A percentile compares a stretch with the other conserved stretches of the same genome.
phyloP scores from a whole-genome alignment of 1,140 invertebrate genomes.

The Drosophila tristis region DNA sequence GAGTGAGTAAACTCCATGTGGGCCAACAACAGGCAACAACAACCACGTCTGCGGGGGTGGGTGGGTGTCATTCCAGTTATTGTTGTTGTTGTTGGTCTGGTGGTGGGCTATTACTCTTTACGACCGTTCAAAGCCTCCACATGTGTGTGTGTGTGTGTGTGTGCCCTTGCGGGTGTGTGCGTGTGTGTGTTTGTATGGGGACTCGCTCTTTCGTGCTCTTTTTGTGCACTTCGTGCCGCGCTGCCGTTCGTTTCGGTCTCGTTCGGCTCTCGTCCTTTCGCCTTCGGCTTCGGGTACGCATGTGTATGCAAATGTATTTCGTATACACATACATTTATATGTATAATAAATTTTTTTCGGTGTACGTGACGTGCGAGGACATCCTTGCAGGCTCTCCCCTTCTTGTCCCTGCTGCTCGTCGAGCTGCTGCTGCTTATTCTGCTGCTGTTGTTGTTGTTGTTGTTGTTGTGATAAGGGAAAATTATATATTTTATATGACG shows the following conservation, averaged over 20 bases:
- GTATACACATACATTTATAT: conserved; percentile 61
- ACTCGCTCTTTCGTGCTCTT: conserved; percentile 65
- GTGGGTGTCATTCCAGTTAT: conserved; percentile 36
- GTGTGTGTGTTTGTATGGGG: conserved; percentile 48
- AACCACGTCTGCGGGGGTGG: conserved; percentile 16
- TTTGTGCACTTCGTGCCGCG: conserved; percentile 52
- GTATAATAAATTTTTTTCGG: conserved; percentile 64
- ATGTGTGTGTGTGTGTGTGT: conserved; percentile 62
- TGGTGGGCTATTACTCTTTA: conserved; percentile 77
- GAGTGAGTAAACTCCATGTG: conserved; percentile 64
- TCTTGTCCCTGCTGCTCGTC: neutral
- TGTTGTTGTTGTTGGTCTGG: conserved; percentile 51
- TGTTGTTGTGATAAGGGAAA: conserved; percentile 74
- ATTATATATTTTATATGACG: conserved; percentile 79
- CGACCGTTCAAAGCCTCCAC: conserved; percentile 66
- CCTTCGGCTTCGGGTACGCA: conserved; percentile 59
- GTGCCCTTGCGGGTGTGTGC: conserved; percentile 50
- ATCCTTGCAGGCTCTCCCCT: conserved; percentile 14
- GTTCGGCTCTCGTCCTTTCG: conserved; percentile 33
- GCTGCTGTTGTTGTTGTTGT: conserved; percentile 25
- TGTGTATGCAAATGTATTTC: conserved; percentile 80
- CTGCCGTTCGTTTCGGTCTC: neutral
- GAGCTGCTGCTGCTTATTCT: conserved; percentile 13
- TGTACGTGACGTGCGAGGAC: conserved; percentile 80
- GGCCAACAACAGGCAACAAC: conserved; percentile 51